Evolutionary conservation across 2,888 invertebrate species (phyloP).

Genomic region (Cerceris rybyensis): DNA sequence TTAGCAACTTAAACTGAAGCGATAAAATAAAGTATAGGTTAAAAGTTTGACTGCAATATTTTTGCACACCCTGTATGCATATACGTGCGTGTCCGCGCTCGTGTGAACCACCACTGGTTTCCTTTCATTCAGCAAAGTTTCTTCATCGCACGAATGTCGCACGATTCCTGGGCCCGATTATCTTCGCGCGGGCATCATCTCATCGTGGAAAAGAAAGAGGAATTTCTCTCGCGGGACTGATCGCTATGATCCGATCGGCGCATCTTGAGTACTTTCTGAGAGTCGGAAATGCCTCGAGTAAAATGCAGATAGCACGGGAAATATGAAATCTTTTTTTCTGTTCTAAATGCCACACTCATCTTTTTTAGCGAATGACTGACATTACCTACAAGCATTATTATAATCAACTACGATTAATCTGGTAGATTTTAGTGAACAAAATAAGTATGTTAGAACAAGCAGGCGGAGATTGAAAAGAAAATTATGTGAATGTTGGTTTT

Average conservation of each 20-base stretch:
- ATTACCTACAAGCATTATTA: no score
- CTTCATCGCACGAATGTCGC: slow-evolving; percentile 77
- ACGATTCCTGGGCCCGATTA: slow-evolving; percentile 74
- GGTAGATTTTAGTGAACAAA: no score
- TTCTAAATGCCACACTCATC: no score
- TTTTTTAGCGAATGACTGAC: no score
- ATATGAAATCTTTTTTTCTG: no score
- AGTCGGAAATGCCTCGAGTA: neutral
- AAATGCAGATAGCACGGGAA: neutral
- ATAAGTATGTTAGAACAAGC: no score
- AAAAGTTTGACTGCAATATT: no score
- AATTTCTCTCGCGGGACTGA: slow-evolving; percentile 34
- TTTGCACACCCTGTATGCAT: neutral
- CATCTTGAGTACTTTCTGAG: neutral
- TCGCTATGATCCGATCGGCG: neutral
- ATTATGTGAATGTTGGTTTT: no score
- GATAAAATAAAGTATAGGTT: no score
- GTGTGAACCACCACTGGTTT: slow-evolving; percentile 78
- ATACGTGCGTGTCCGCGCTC: slow-evolving; percentile 56
- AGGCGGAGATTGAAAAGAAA: no score
- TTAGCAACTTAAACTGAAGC: no score
- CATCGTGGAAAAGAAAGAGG: slow-evolving; percentile 41
- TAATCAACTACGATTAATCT: no score
- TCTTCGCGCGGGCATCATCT: slow-evolving; percentile 55
- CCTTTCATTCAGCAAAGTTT: slow-evolving; percentile 77